phyloP scores from a whole-genome alignment of 1,140 invertebrate genomes.

The Plutomurus gul region DNA sequence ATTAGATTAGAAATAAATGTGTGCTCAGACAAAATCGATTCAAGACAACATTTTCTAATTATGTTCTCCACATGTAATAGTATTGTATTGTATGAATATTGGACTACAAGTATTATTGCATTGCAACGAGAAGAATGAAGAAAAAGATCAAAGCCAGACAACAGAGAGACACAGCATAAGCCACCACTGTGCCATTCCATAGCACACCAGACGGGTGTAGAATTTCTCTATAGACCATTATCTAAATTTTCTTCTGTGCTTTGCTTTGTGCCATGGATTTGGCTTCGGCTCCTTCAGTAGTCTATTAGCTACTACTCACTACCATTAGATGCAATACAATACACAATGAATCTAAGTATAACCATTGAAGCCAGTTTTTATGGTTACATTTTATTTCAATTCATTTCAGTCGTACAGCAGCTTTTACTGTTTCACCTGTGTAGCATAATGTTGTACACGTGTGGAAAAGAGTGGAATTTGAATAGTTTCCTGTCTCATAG shows the following conservation, averaged over 20 bases:
- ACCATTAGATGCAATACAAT: background rate
- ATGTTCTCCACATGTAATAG: background rate
- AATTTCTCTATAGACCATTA: constrained; percentile 4
- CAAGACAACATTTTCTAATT: background rate
- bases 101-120: background rate
- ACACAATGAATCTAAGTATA: constrained; percentile 21
- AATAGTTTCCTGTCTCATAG: constrained; percentile 5
- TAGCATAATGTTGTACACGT: background rate
- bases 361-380: background rate
- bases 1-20: background rate
- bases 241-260: background rate
- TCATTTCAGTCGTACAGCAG: background rate
- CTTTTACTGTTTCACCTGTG: background rate
- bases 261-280: background rate
- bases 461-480: constrained; percentile 11
- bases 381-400: background rate
- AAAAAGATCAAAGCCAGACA: constrained; percentile 5
- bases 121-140: background rate
- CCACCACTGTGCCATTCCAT: background rate
- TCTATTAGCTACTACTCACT: background rate
- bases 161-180: background rate
- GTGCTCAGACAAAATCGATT: background rate
- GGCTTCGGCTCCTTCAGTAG: background rate
- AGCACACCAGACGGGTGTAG: background rate
- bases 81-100: background rate